These are phyloP conservation scores for Nymphalis io DNA, from an alignment of 1,140 invertebrate genomes.

Conservation along the genomic window DNA sequence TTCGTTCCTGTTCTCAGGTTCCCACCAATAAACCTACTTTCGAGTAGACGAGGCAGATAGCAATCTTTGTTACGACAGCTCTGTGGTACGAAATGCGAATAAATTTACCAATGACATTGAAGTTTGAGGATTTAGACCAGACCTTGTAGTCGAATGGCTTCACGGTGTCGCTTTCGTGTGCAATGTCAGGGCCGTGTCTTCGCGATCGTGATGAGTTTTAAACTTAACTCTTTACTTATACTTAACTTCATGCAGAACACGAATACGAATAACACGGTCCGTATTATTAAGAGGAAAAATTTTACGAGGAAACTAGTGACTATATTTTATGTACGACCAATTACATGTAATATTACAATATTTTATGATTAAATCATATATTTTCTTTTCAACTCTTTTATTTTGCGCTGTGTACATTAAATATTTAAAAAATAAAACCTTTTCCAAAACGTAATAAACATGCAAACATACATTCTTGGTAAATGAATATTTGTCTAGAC, in stretches of 20 bases:
- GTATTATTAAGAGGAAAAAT: too few species aligned
- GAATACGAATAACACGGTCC: too few species aligned
- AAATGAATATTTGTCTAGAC: too few species aligned
- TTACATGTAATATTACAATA: too few species aligned
- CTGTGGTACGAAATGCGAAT: conserved; percentile 17
- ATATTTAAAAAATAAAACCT: too few species aligned
- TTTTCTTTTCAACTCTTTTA: too few species aligned
- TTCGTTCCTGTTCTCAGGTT: background rate
- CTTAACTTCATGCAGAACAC: background rate
- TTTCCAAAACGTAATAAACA: too few species aligned
- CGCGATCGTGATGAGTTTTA: background rate
- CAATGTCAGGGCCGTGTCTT: conserved; percentile 18
- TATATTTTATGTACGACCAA: too few species aligned
- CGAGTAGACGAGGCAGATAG: conserved; percentile 7
- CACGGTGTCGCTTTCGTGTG: conserved; percentile 22
- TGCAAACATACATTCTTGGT: too few species aligned
- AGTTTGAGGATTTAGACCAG: conserved; percentile 20
- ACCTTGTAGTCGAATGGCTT: conserved; percentile 10
- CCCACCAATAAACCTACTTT: conserved; percentile 11
- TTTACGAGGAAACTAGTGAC: too few species aligned
- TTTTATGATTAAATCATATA: too few species aligned
- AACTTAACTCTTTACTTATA: background rate
- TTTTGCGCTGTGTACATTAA: too few species aligned
- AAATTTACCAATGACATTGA: conserved; percentile 27
- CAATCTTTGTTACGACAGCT: conserved; percentile 11